Evolutionary conservation across 2,888 invertebrate species (phyloP), one percentile per base, ranked within the genome.

Genomic region (Euproctis similis): DNA sequence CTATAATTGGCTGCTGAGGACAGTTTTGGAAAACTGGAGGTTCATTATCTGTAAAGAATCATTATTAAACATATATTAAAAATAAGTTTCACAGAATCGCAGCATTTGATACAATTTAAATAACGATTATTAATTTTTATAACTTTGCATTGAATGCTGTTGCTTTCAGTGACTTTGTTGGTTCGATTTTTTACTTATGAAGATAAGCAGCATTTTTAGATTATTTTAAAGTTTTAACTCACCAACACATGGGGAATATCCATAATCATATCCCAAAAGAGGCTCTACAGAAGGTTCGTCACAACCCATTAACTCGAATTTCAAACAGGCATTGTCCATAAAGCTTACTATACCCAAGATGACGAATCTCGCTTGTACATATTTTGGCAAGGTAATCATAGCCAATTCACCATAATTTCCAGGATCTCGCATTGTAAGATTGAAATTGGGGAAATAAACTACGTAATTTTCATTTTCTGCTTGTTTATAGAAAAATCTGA

Each of bases 1-100:
- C 96, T 12, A 94, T 86, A 26, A 97, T 92, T 5, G 97, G 95
- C 58, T 95, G 94, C 55, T 94, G 94, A 3, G 97, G 98, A 53
- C 97, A 98, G 61, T 97, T 97, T 74, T 95, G 94, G 89, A 98
- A 98, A 5, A 95, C 92, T 12, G 97, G 98, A 2, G 97, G 97
- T 59, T 97, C 97, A 55, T 96, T 96, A 70, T 98, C 95, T 89
- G 65, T 24, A 84, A 80, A 27, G 46, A 23, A 14, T 10, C 10
- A 11, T 2, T 20, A 12, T 19, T 19, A 7, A 19, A 19, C 2
- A 19, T 4, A 8, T 19, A n/a, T 4, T 7, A 19, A 2, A 19
- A 19, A 2, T n/a, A 19, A 8, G 6, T 17, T 8, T 4, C n/a
- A 17, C 1, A n/a, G n/a, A n/a, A n/a, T n/a, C n/a, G n/a, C n/a